Evolutionary conservation across 2,797 vertebrate species (phyloP).

Genomic region (Danio aesculapii): DNA sequence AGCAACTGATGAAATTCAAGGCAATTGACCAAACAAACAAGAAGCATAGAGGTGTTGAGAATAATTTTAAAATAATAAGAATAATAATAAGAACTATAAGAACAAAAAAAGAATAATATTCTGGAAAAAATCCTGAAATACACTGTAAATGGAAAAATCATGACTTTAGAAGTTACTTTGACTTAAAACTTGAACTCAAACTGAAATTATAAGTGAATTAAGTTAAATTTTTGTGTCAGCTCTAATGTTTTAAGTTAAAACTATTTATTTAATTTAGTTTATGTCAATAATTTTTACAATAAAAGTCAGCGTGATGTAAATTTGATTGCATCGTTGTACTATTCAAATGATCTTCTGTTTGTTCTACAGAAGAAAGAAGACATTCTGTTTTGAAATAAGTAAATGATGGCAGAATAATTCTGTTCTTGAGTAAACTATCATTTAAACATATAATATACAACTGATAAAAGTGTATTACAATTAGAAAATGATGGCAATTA

Average conservation of each 20-base stretch:
- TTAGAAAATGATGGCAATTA: conserved; percentile 41
- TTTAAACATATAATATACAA: background rate
- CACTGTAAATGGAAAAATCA: too few relatives aligned
- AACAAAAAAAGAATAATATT: background rate
- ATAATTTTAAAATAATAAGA: background rate
- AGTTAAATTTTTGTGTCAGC: too few relatives aligned
- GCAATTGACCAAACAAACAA: background rate
- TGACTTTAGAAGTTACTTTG: too few relatives aligned
- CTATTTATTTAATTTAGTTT: too few relatives aligned
- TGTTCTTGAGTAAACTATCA: background rate
- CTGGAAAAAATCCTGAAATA: background rate
- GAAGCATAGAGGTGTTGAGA: background rate
- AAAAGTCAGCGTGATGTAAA: background rate
- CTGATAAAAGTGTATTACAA: background rate
- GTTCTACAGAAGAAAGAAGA: background rate
- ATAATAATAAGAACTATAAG: background rate
- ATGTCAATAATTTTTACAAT: too few relatives aligned
- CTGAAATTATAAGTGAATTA: too few relatives aligned
- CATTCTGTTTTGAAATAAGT: background rate
- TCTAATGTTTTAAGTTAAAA: too few relatives aligned
- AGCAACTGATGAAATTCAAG: background rate
- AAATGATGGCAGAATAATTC: background rate
- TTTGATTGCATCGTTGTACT: background rate
- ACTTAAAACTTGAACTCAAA: too few relatives aligned
- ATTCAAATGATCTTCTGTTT: background rate